A percentile compares a stretch with the other conserved stretches of the same genome.
Evolutionary conservation across 2,797 vertebrate genomes (phyloP).

Genomic region (Geotrypetes seraphini): DNA sequence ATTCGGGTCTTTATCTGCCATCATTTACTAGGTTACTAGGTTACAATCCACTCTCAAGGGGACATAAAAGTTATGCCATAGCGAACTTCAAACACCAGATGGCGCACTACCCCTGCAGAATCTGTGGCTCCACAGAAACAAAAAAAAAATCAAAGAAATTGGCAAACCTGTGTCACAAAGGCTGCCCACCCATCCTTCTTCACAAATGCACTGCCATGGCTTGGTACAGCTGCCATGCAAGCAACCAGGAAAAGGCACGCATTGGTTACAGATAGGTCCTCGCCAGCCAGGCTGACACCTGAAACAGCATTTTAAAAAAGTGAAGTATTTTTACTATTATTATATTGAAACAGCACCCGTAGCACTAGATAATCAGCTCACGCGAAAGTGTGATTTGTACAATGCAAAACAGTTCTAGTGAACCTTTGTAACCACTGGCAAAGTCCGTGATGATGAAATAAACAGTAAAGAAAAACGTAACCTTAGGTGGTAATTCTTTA

Average conservation of each 20-base stretch:
- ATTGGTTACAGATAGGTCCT: constrained; percentile 72
- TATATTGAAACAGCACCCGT: too few species aligned
- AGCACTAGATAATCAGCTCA: too few species aligned
- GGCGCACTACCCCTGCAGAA: constrained; percentile 16
- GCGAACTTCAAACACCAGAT: constrained; percentile 18
- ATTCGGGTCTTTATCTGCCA: too few species aligned
- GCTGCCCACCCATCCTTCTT: constrained; percentile 81
- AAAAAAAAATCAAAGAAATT: constrained; percentile 1
- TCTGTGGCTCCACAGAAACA: neutral
- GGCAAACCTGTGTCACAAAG: constrained; percentile 80
- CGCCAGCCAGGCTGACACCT: constrained; percentile 90
- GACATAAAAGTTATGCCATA: constrained; percentile 4
- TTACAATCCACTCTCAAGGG: too few species aligned
- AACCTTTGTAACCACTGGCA: too few species aligned
- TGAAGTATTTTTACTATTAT: fast-evolving
- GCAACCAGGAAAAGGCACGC: constrained; percentile 74
- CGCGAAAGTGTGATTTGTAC: too few species aligned
- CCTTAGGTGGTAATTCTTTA: too few species aligned
- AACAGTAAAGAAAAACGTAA: too few species aligned
- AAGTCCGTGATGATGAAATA: too few species aligned
- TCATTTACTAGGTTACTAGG: too few species aligned
- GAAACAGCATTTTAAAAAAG: constrained; percentile 19
- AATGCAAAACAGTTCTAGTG: too few species aligned
- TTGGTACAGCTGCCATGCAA: constrained; percentile 71
- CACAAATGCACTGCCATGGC: constrained; percentile 82